These are phyloP conservation scores for Emydura subglobosa DNA, from an alignment of 2,113 vertebrate species.

Conservation along the genomic window DNA sequence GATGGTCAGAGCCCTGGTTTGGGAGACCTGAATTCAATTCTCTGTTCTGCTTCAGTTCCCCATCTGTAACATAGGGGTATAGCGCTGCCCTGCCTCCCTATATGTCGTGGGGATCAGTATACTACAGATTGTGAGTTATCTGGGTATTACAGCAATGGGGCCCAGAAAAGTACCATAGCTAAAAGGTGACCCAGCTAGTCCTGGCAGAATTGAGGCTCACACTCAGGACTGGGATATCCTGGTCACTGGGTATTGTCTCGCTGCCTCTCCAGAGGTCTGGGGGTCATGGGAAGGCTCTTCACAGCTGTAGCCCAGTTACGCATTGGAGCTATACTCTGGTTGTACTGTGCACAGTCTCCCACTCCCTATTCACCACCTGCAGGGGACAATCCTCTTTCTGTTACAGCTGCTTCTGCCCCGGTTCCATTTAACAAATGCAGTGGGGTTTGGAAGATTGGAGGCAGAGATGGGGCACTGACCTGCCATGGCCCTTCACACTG, in stretches of 20 bases:
- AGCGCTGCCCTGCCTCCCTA: background rate
- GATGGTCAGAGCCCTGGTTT: background rate
- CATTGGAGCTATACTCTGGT: background rate
- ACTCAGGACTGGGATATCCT: background rate
- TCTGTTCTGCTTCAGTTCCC: background rate
- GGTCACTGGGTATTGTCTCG: background rate
- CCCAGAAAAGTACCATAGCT: background rate
- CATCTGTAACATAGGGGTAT: background rate
- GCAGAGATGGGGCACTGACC: background rate
- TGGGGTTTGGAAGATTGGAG: background rate
- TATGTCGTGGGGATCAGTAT: background rate
- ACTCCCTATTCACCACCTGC: background rate
- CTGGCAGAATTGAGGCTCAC: background rate
- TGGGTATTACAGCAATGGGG: background rate
- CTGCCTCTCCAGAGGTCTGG: background rate
- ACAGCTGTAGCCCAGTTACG: background rate
- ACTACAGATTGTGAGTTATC: background rate
- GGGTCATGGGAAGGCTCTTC: background rate
- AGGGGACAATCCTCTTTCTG: background rate
- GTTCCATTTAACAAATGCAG: accelerated
- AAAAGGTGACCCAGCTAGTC: background rate
- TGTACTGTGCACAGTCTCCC: background rate
- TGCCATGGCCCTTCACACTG: background rate
- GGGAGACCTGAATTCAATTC: background rate
- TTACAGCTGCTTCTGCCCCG: background rate